These are phyloP conservation scores for Prionace glauca DNA, from an alignment of 2,797 vertebrate genomes.

Conservation along the genomic window DNA sequence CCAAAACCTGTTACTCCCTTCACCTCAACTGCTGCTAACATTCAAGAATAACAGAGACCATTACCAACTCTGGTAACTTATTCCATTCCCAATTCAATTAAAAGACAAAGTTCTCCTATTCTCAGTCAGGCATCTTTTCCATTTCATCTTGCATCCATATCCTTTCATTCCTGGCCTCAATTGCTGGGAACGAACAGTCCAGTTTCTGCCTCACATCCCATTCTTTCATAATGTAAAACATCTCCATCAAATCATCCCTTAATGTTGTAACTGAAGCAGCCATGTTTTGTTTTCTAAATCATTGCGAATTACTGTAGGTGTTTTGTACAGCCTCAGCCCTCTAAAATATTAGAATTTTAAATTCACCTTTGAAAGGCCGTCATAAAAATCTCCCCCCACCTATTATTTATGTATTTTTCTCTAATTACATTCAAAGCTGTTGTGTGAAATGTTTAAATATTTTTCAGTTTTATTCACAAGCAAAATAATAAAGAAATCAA, in stretches of 20 bases:
- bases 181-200: not conserved
- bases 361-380: not conserved
- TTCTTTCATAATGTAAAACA: not conserved
- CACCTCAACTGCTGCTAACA: no score
- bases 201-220: not conserved
- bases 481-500: not conserved
- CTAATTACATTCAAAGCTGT: not conserved
- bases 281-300: not conserved
- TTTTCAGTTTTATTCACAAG: not conserved
- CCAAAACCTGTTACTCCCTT: no score
- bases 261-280: not conserved
- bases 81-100: not conserved
- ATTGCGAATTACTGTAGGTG: no score
- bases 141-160: not conserved
- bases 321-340: not conserved
- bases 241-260: not conserved
- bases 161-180: not conserved
- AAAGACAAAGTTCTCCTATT: not conserved
- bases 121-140: not conserved
- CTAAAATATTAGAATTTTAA: not conserved
- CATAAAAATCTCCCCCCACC: not conserved
- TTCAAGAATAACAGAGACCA: not conserved
- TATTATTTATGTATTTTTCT: not conserved
- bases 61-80: not conserved
- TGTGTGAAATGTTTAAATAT: not conserved